Conservation (phyloP, 2,888 invertebrate genomes). For the Ochropleura plecta region DNA sequence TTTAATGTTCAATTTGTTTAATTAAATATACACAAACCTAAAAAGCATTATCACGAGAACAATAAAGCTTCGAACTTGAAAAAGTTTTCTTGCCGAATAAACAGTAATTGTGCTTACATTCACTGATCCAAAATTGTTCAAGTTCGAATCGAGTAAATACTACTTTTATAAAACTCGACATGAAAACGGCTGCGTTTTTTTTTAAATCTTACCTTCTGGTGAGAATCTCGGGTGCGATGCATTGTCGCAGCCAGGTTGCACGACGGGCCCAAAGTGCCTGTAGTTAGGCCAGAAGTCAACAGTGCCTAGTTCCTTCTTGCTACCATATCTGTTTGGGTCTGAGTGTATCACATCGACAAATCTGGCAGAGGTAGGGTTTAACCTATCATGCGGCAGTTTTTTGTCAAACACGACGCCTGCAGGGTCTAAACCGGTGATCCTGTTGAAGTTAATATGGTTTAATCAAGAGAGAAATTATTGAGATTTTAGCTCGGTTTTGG, state of each 20-base stretch:
- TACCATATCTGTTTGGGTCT: constrained; percentile 83
- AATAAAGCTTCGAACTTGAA: background rate
- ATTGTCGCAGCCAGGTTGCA: constrained; percentile 81
- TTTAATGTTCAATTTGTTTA: too few relatives aligned
- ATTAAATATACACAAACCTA: too few relatives aligned
- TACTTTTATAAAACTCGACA: background rate
- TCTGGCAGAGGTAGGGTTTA: constrained; percentile 77
- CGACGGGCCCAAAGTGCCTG: constrained; percentile 70
- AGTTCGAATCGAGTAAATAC: background rate
- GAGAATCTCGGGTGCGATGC: constrained; percentile 73
- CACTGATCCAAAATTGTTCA: background rate
- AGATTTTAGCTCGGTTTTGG: background rate
- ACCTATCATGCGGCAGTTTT: constrained; percentile 69
- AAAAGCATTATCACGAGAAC: background rate
- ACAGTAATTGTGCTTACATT: background rate
- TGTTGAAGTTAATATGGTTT: constrained; percentile 58
- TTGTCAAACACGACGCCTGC: constrained; percentile 79
- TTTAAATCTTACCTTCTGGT: constrained; percentile 70
- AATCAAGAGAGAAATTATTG: constrained; percentile 9
- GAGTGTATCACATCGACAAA: constrained; percentile 81
- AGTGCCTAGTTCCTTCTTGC: constrained; percentile 73
- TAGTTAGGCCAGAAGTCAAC: constrained; percentile 87
- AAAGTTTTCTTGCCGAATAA: background rate
- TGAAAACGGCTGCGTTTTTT: background rate
- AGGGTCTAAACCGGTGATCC: constrained; percentile 86